Evolutionary conservation across 2,113 vertebrate species (phyloP), one percentile per base, ranked within the genome.

Genomic region (Platichthys flesus): DNA sequence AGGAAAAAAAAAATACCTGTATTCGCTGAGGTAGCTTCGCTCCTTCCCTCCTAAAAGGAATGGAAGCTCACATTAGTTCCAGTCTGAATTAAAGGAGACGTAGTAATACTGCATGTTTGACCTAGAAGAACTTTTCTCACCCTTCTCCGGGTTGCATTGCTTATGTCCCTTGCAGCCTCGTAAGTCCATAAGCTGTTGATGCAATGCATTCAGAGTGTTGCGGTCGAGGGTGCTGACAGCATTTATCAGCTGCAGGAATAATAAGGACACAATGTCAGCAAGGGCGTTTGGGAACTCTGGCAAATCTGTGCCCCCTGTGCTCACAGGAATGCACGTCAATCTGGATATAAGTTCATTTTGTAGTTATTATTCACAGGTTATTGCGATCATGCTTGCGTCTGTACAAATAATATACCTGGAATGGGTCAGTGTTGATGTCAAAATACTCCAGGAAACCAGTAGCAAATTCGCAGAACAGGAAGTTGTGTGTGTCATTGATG

Each of bases 381-480:
- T 1, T 68, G 68, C 0, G n/a, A 9, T 67, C 10, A 37, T 64
- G n/a, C 21, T 16, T 59, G 54, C 55, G 54, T 61, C 42, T 66
- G 67, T 67, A 23, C 42, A 81, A 51, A 67, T 40, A 10, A 65
- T 54, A 76, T 95, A 98, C 98, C 97, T 99, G 98, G 90, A 97
- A 98, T 0, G 97, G 98, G 86, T 99, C 98, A 0, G 94, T 96
- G 91, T 97, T 98, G 85, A 99, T 95, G 86, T 99, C 97, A 89
- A 98, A 99, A 91, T 98, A 99, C 91, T 99, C 98, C 66, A 99
- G 90, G 94, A 99, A 98, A 71, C 98, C 97, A 0, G 98, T 99
- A 14, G 98, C 98, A 86, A 99, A 99, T 93, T 99, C 98, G 93
- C 98, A 99, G 86, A 99, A 99, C 74, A 99, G 94, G 92, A 98